Evolutionary conservation across 2,888 invertebrate genomes (phyloP).

Genomic region (Drosophila paranaensis): DNA sequence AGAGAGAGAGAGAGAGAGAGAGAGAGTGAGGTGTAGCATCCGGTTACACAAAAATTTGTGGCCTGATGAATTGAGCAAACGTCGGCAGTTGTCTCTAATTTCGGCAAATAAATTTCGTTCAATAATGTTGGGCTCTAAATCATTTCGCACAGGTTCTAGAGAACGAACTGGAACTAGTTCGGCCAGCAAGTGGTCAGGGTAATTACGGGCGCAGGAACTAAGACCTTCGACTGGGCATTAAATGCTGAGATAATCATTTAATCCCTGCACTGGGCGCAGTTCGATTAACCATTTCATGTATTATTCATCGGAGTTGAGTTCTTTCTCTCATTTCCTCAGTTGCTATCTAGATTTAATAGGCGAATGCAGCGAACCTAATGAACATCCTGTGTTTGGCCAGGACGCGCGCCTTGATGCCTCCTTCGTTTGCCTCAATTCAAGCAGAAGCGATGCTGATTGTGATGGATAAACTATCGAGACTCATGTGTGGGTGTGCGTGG

Average conservation of each 20-base stretch:
- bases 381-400: constrained; percentile 71
- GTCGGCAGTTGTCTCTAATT: constrained; percentile 49
- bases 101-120: constrained; percentile 50
- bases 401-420: constrained; percentile 11
- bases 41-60: constrained; percentile 71
- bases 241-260: constrained; percentile 71
- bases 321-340: constrained; percentile 29
- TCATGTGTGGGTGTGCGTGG: background rate
- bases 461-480: constrained; percentile 76
- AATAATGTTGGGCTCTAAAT: constrained; percentile 47
- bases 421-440: constrained; percentile 66
- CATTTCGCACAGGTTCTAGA: constrained; percentile 43
- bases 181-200: constrained; percentile 35
- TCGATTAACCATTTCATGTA: constrained; percentile 66
- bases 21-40: constrained; percentile 41
- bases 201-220: constrained; percentile 48
- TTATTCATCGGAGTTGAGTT: constrained; percentile 64
- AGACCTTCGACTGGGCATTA: constrained; percentile 37
- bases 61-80: constrained; percentile 67
- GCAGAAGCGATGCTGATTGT: constrained; percentile 79
- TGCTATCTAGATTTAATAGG: constrained; percentile 71
- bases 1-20: background rate
- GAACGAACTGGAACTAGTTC: constrained; percentile 33
- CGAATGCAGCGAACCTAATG: constrained; percentile 77
- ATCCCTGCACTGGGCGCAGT: constrained; percentile 56